phyloP scores from a whole-genome alignment of 2,888 invertebrate genomes.

The Asteroscopus sphinx region DNA sequence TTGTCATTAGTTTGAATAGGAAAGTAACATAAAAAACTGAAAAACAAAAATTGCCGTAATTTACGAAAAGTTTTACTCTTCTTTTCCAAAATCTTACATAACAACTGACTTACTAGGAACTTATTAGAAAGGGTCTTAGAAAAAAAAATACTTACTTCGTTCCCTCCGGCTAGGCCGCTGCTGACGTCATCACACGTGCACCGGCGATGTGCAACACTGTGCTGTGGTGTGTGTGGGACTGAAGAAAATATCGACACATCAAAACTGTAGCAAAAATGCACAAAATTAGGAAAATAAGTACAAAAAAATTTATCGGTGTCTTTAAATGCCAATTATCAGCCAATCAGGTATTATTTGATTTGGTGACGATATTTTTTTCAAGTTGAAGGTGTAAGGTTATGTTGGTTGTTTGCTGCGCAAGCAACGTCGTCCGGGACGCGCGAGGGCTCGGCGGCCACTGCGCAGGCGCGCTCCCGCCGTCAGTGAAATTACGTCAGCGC shows the following conservation, averaged over 20 bases:
- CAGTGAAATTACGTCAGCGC: conserved; percentile 83
- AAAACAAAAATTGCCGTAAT: neutral
- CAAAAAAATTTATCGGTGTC: neutral
- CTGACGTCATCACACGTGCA: conserved; percentile 81
- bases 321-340: conserved; percentile 18
- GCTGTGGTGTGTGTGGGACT: conserved; percentile 40
- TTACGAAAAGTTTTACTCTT: neutral
- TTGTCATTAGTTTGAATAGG: neutral
- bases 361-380: conserved; percentile 52
- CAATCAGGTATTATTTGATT: conserved; percentile 40
- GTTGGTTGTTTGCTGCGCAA: conserved; percentile 53
- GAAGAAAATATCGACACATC: conserved; percentile 60
- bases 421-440: conserved; percentile 79
- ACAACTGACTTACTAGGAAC: conserved; percentile 35
- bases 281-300: conserved; percentile 10
- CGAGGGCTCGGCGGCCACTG: conserved; percentile 81
- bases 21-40: neutral
- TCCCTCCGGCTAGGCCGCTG: conserved; percentile 72
- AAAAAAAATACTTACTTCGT: conserved; percentile 72
- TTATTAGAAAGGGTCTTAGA: conserved; percentile 49
- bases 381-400: conserved; percentile 37
- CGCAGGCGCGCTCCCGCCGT: conserved; percentile 73
- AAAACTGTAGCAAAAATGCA: conserved; percentile 43
- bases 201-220: conserved; percentile 63
- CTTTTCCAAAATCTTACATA: conserved; percentile 16